Evolutionary conservation across 1,140 invertebrate genomes (phyloP).

Genomic region (Achatina immaculata): DNA sequence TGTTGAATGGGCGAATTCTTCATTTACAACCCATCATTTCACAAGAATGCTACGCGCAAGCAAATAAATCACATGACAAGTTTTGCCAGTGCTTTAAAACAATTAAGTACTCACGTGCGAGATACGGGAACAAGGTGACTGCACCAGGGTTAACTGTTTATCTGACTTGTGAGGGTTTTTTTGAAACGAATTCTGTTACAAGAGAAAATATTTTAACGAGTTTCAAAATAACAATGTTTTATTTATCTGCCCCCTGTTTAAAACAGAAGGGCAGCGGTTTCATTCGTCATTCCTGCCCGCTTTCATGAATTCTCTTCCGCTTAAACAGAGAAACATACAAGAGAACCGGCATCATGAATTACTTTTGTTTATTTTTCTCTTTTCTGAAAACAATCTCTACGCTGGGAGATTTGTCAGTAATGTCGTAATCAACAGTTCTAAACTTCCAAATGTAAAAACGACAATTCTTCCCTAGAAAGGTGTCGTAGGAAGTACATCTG

Average conservation of each 20-base stretch:
- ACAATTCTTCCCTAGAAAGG: too few species aligned
- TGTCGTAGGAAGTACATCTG: too few species aligned
- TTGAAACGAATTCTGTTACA: constrained; percentile 7
- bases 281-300: not conserved
- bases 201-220: constrained; percentile 17
- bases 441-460: not conserved
- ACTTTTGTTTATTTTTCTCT: not conserved
- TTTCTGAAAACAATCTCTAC: not conserved
- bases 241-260: not conserved
- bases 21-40: not conserved
- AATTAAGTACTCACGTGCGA: not conserved
- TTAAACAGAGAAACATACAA: not conserved
- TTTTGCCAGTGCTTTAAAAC: not conserved
- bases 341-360: not conserved
- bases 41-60: not conserved
- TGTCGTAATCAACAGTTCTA: not conserved
- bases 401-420: not conserved
- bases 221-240: constrained; percentile 15
- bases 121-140: not conserved
- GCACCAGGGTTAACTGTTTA: not conserved
- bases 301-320: not conserved
- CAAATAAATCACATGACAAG: constrained; percentile 12
- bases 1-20: constrained; percentile 1
- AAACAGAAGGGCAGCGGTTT: not conserved
- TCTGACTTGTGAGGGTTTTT: constrained; percentile 2